These are phyloP conservation scores for Platorchestia sp. DNA, from an alignment of 1,140 invertebrate genomes.

Conservation along the genomic window DNA sequence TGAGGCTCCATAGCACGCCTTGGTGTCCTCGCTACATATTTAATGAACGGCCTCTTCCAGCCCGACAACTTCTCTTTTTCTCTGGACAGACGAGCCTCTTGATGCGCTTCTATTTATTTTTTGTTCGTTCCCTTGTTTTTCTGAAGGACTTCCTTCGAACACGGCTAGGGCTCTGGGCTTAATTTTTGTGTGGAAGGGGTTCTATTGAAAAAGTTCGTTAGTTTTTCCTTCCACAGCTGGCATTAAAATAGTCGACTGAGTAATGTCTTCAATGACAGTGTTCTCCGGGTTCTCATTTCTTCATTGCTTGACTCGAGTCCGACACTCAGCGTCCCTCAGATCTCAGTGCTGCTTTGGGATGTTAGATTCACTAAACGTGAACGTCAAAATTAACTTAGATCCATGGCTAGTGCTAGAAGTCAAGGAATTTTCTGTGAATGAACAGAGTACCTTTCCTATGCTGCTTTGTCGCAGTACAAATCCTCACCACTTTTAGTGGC, in stretches of 20 bases:
- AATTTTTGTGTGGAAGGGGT: neutral
- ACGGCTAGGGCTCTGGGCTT: neutral
- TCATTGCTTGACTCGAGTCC: too few relatives aligned
- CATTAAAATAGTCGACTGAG: neutral
- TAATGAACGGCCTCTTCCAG: neutral
- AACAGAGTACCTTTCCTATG: too few relatives aligned
- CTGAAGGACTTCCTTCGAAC: neutral
- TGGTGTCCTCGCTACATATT: neutral
- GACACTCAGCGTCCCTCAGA: too few relatives aligned
- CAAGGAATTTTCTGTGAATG: too few relatives aligned
- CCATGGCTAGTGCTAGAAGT: too few relatives aligned
- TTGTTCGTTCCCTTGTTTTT: neutral
- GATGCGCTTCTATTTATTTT: neutral
- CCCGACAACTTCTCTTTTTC: neutral
- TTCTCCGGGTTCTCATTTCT: neutral
- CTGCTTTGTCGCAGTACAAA: too few relatives aligned
- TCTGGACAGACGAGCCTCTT: neutral
- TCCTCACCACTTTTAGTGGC: too few relatives aligned
- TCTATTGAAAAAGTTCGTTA: neutral
- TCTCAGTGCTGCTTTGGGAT: too few relatives aligned
- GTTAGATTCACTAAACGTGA: too few relatives aligned
- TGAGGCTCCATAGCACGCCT: neutral
- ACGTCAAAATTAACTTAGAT: too few relatives aligned
- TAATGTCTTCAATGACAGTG: neutral
- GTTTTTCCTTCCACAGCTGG: neutral